Evolutionary conservation across 2,797 vertebrate genomes (phyloP).

Genomic region (Ptychobarbus kaznakovi): DNA sequence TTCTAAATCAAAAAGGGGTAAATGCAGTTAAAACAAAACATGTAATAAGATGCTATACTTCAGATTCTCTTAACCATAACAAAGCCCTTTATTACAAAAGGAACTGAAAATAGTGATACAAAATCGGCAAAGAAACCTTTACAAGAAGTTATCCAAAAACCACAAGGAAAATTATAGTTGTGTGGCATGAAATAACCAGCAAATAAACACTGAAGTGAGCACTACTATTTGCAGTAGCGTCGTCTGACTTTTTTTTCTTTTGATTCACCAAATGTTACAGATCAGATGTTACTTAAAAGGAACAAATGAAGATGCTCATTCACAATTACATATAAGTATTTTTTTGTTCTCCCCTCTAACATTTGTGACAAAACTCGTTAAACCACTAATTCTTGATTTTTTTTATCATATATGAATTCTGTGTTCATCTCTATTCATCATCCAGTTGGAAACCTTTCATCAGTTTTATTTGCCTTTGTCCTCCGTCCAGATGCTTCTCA

Average conservation of each 20-base stretch:
- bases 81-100: conserved; percentile 44
- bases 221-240: background rate
- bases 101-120: conserved; percentile 41
- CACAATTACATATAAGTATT: background rate
- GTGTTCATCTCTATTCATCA: background rate
- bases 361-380: background rate
- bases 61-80: conserved; percentile 26
- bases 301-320: conserved; percentile 15
- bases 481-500: background rate
- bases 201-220: conserved; percentile 21
- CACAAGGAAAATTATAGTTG: background rate
- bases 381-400: background rate
- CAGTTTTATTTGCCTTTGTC: background rate
- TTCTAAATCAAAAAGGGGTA: background rate
- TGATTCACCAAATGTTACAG: background rate
- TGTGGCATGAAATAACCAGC: conserved; percentile 16
- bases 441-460: conserved; percentile 10
- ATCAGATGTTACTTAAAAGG: conserved; percentile 9
- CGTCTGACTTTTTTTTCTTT: background rate
- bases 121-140: conserved; percentile 34
- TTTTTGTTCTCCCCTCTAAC: background rate
- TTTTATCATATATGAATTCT: background rate
- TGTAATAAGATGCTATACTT: background rate
- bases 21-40: background rate
- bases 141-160: conserved; percentile 19